Percentiles rank a stretch among this genome's conserved stretches.
Evolutionary conservation across 1,140 invertebrate species (phyloP).

Genomic region (Brachionus plicatilis): DNA sequence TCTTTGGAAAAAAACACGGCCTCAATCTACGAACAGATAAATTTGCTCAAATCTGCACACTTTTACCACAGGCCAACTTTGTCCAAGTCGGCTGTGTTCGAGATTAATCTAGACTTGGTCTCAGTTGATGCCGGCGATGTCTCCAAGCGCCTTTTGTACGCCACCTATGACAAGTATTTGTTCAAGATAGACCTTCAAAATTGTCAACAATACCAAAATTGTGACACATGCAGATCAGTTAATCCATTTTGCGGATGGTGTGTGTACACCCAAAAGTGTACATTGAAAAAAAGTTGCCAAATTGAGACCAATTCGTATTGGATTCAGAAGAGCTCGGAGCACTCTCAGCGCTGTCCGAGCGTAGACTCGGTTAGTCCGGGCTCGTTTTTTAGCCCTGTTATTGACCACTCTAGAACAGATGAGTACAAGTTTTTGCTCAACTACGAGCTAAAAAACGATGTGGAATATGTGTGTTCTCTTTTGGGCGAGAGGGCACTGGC

Average conservation of each 20-base stretch:
- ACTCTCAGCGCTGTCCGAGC: background rate
- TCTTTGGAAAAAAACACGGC: background rate
- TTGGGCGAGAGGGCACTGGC: background rate
- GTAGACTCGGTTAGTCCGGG: background rate
- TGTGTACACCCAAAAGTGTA: slow-evolving; percentile 6
- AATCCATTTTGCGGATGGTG: slow-evolving; percentile 40
- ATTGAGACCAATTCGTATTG: background rate
- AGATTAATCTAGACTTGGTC: background rate
- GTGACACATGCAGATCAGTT: background rate
- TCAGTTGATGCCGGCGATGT: background rate
- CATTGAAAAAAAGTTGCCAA: background rate
- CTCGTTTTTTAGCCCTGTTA: slow-evolving; percentile 1
- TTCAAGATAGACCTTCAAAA: slow-evolving; percentile 38
- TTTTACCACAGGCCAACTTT: background rate
- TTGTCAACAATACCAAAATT: background rate
- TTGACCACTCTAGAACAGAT: background rate
- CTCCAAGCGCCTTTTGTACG: background rate
- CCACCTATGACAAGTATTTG: slow-evolving; percentile 14
- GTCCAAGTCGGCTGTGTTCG: background rate
- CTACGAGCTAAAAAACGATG: background rate
- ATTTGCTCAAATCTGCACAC: background rate
- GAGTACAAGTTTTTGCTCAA: slow-evolving; percentile 7
- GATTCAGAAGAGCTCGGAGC: background rate
- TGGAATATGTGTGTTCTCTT: background rate
- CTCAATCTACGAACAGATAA: background rate